Evolutionary conservation across 30 jellyfish, hydroid and myxozoan genomes (phyloP).

Genomic region (Catostylus mosaicus): DNA sequence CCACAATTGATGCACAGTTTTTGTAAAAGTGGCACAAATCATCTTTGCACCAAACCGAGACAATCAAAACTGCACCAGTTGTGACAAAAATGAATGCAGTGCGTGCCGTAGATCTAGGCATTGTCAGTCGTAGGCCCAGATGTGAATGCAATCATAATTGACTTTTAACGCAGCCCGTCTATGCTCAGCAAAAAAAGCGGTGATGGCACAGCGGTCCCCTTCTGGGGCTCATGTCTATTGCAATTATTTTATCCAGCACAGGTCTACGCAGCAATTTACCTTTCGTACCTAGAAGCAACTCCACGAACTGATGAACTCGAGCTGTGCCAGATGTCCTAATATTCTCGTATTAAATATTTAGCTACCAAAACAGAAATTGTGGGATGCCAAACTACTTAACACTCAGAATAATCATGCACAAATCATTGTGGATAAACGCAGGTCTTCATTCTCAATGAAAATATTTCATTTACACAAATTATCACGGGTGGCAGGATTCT

Average conservation of each 20-base stretch:
- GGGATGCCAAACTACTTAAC: background rate
- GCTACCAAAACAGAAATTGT: background rate
- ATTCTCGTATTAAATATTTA: background rate
- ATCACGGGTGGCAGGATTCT: constrained; percentile 14
- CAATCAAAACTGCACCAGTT: background rate
- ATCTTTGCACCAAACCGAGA: background rate
- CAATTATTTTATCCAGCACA: no score
- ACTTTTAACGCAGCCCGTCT: no score
- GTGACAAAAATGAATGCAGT: background rate
- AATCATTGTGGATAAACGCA: background rate
- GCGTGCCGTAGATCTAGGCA: background rate
- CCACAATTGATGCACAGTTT: background rate
- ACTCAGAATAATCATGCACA: background rate
- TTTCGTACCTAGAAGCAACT: no score
- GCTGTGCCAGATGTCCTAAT: no score
- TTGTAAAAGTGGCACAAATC: background rate
- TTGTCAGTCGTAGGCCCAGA: background rate
- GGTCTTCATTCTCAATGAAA: background rate
- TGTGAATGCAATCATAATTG: no score
- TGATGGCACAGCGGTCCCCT: no score
- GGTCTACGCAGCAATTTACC: no score
- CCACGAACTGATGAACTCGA: no score
- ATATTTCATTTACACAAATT: background rate
- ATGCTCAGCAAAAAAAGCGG: no score
- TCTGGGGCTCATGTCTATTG: no score